A percentile compares a stretch with the other conserved stretches of the same genome.
Evolutionary conservation across 2,888 invertebrate genomes (phyloP).

Genomic region (Hoplodrina ambigua): DNA sequence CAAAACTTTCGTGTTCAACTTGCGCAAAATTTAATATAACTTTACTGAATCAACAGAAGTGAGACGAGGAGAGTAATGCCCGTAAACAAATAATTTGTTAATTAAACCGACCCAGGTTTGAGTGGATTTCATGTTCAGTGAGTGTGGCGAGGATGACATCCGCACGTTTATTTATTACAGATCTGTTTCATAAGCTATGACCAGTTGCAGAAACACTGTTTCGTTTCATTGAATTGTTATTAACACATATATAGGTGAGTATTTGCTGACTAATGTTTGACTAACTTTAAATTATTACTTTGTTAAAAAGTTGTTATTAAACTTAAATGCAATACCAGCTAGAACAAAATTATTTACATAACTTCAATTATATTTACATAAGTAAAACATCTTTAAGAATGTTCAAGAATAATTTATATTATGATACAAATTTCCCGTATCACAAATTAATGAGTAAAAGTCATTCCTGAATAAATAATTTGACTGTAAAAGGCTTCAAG

Average conservation of each 20-base stretch:
- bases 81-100: conserved; percentile 73
- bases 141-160: conserved; percentile 75
- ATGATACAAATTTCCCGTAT: not conserved
- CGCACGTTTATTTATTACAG: conserved; percentile 62
- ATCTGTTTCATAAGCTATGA: conserved; percentile 57
- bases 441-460: conserved; percentile 22
- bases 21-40: conserved; percentile 75
- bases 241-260: conserved; percentile 60
- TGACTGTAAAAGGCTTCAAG: conserved; percentile 26
- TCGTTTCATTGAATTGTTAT: conserved; percentile 19
- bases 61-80: conserved; percentile 69
- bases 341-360: not conserved
- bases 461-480: conserved; percentile 35
- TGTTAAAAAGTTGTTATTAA: not conserved
- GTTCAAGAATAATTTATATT: not conserved
- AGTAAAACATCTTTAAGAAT: not conserved
- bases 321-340: not conserved
- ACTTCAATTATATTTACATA: not conserved
- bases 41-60: conserved; percentile 72
- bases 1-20: conserved; percentile 77
- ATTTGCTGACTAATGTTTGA: not conserved
- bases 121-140: conserved; percentile 82
- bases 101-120: conserved; percentile 71
- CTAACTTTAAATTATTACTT: not conserved
- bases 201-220: conserved; percentile 23